phyloP scores from a whole-genome alignment of 2,113 vertebrate species.

The Carlito syrichta region DNA sequence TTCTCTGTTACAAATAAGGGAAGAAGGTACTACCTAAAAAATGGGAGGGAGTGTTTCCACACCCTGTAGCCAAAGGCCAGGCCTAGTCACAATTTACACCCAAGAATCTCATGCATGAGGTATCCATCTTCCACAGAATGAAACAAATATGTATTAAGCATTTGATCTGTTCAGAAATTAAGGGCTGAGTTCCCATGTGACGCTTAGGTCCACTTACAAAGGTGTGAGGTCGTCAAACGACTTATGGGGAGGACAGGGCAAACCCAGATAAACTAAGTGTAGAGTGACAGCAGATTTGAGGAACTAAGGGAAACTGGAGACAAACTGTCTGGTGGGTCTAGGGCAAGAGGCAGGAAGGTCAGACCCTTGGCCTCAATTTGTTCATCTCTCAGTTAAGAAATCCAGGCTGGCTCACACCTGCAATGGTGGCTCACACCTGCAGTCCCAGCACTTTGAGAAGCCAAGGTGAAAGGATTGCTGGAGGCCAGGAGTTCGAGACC shows the following conservation, averaged over 20 bases:
- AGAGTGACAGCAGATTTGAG: neutral
- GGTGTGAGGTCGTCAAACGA: neutral
- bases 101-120: neutral
- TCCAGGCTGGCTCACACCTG: neutral
- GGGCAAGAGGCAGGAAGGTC: neutral
- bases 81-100: neutral
- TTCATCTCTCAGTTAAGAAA: neutral
- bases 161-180: neutral
- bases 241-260: neutral
- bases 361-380: neutral
- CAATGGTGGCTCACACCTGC: neutral
- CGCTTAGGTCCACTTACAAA: neutral
- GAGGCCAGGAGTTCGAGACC: neutral
- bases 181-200: neutral
- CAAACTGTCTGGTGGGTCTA: accelerated
- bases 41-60: accelerated
- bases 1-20: neutral
- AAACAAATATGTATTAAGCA: neutral
- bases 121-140: neutral
- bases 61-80: neutral
- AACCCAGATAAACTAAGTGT: accelerated
- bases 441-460: neutral
- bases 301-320: neutral
- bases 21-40: neutral
- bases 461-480: neutral